Percentiles rank a stretch among this genome's conserved stretches.
phyloP scores from a whole-genome alignment of 2,888 invertebrate genomes.

The Girardia tigrina region DNA sequence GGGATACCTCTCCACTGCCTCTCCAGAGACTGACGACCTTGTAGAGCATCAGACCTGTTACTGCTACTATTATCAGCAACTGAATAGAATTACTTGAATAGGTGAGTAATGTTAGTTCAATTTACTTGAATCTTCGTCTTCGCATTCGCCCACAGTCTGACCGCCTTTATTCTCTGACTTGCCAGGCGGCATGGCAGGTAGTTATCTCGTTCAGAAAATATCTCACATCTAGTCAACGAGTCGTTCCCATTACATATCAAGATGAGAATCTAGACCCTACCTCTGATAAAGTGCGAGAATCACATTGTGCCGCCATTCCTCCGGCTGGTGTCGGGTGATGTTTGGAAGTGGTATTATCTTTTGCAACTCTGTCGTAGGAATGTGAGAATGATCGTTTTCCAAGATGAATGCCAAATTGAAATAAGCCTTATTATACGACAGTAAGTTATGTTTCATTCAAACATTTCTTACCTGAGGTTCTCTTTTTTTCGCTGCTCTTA shows the following conservation, averaged over 20 bases:
- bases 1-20: neutral
- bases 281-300: neutral
- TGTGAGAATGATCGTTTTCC: neutral
- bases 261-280: neutral
- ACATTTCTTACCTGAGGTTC: conserved; percentile 12
- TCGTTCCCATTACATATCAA: neutral
- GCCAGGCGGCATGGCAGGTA: neutral
- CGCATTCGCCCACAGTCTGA: neutral
- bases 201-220: neutral
- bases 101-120: neutral
- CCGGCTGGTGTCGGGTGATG: neutral
- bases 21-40: neutral
- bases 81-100: neutral
- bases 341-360: neutral
- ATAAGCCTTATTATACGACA: neutral
- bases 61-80: too few relatives aligned
- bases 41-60: neutral
- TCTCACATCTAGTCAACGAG: neutral
- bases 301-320: neutral
- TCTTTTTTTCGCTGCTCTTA: neutral
- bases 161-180: neutral
- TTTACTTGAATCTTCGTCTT: neutral
- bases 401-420: conserved; percentile 21
- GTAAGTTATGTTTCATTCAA: neutral
- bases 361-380: neutral